A percentile compares a stretch with the other conserved stretches of the same genome.
Evolutionary conservation across 2,888 invertebrate species (phyloP).

Genomic region (Himalopsyche japonica): DNA sequence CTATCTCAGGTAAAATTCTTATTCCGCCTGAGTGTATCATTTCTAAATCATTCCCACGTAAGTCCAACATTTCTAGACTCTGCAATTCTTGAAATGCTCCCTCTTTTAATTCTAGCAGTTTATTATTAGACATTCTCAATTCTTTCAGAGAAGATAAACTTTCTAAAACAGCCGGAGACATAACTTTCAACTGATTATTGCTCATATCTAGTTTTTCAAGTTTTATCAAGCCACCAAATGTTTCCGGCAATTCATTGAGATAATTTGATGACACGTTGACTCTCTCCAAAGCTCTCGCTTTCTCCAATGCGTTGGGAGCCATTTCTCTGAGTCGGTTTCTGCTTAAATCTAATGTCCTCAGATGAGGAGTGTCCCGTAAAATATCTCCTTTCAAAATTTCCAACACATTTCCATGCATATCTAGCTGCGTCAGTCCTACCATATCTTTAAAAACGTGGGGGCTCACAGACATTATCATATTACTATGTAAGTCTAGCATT

Average conservation of each 20-base stretch:
- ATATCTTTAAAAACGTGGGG: constrained; percentile 68
- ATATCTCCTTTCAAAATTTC: constrained; percentile 70
- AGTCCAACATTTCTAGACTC: constrained; percentile 72
- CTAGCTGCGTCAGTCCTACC: constrained; percentile 68
- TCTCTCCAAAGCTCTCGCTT: constrained; percentile 69
- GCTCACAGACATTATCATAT: constrained; percentile 70
- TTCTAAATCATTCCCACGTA: constrained; percentile 81
- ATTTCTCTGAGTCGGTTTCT: constrained; percentile 74
- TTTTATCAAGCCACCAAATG: constrained; percentile 68
- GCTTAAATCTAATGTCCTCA: constrained; percentile 74
- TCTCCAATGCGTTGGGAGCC: constrained; percentile 64
- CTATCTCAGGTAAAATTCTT: constrained; percentile 68
- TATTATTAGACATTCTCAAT: constrained; percentile 75
- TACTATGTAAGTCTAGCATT: constrained; percentile 73
- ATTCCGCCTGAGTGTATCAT: constrained; percentile 75
- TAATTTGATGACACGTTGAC: constrained; percentile 80
- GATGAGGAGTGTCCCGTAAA: constrained; percentile 66
- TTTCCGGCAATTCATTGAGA: constrained; percentile 71
- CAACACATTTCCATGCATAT: constrained; percentile 76
- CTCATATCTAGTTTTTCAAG: constrained; percentile 77
- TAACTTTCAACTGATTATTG: constrained; percentile 72
- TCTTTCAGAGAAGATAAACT: constrained; percentile 71
- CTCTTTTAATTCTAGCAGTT: constrained; percentile 69
- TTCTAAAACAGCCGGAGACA: constrained; percentile 71
- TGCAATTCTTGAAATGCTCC: constrained; percentile 74